Conservation (phyloP, 2,888 invertebrate genomes). For the Machimus rusticus region DNA sequence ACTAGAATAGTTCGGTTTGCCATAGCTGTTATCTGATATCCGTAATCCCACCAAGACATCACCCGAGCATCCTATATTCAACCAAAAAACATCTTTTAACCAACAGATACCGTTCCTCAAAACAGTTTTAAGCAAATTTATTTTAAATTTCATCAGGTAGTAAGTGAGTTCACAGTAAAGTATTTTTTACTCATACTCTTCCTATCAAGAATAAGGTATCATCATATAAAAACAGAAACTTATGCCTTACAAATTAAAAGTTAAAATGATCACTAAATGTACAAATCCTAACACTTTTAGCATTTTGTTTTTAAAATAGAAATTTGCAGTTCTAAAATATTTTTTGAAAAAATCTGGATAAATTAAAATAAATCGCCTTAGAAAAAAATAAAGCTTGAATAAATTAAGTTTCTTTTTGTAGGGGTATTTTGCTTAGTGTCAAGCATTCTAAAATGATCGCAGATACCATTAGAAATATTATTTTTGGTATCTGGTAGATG, state of each 20-base stretch:
- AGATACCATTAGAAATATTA: no score
- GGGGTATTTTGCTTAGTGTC: no score
- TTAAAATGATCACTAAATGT: no score
- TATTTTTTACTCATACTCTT: constrained; percentile 58
- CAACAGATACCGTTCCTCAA: constrained; percentile 17
- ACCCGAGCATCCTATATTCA: constrained; percentile 83
- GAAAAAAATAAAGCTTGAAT: neutral
- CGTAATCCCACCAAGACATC: constrained; percentile 99
- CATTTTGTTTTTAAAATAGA: no score
- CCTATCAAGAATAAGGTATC: constrained; percentile 61
- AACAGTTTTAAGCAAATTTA: neutral
- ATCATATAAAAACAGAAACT: constrained; percentile 51
- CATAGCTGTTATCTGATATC: constrained; percentile 99
- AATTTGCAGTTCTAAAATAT: no score
- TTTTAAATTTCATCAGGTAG: neutral
- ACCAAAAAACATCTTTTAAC: constrained; percentile 54
- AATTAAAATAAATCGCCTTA: no score
- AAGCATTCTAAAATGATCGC: no score
- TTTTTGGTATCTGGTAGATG: no score
- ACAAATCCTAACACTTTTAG: no score
- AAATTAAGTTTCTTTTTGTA: neutral
- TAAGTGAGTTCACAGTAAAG: constrained; percentile 47
- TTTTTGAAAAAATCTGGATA: no score
- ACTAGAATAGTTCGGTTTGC: constrained; percentile 97
- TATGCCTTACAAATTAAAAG: neutral